Conservation (phyloP, 2,113 vertebrate genomes). For the Jacana jacana region DNA sequence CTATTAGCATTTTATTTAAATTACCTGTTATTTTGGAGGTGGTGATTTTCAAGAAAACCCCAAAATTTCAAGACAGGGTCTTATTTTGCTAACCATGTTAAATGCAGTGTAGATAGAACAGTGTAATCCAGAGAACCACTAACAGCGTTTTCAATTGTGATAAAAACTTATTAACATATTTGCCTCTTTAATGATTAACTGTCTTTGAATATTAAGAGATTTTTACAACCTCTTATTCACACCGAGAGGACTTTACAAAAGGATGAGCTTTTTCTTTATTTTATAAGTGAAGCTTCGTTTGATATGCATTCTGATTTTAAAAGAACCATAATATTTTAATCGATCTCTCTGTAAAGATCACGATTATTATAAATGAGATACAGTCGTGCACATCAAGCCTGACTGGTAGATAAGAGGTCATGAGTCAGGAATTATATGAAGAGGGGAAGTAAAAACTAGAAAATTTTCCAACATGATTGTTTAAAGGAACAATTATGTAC, state of each 20-base stretch:
- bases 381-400: slow-evolving; percentile 39
- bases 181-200: slow-evolving; percentile 58
- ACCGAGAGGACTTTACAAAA: background rate
- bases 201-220: slow-evolving; percentile 55
- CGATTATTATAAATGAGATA: slow-evolving; percentile 54
- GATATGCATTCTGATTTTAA: slow-evolving; percentile 52
- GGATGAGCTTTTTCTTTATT: background rate
- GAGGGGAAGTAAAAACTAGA: slow-evolving; percentile 46
- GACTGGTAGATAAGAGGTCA: slow-evolving; percentile 44
- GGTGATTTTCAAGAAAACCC: background rate
- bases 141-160: slow-evolving; percentile 35
- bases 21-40: background rate
- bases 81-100: background rate
- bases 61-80: background rate
- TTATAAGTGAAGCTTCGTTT: slow-evolving; percentile 1
- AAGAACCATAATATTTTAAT: slow-evolving; percentile 58
- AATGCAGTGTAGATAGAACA: background rate
- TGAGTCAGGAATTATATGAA: slow-evolving; percentile 33
- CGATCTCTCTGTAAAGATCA: slow-evolving; percentile 34
- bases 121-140: background rate
- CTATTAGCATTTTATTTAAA: background rate
- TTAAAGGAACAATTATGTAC: slow-evolving; percentile 61
- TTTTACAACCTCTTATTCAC: slow-evolving; percentile 48
- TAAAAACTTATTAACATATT: slow-evolving; percentile 46
- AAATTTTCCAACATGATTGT: slow-evolving; percentile 34